Evolutionary conservation across 1,140 invertebrate genomes (phyloP), one percentile per base, ranked within the genome.

Genomic region (Batillaria attramentaria): DNA sequence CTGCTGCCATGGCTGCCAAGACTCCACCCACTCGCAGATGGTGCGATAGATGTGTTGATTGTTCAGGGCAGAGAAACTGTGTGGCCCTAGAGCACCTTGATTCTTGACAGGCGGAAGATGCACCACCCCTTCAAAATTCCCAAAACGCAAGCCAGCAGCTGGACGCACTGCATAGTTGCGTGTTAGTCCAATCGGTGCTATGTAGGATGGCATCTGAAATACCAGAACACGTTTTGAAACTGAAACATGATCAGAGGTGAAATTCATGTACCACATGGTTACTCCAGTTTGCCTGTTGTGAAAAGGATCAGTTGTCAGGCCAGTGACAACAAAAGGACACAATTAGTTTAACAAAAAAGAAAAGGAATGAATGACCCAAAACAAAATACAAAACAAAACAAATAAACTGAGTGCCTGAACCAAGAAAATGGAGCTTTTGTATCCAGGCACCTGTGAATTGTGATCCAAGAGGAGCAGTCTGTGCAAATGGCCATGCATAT

Each of bases 1-100:
- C 68, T 88, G 87, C 77, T 90, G 89, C 89, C 89, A 90, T 74
- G 88, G 85, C 69, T 82, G 77, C 89, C 89, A 90, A 33, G 78
- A 46, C 46, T 86, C 82, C 77, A 86, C 87, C 89, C 88, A 89
- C 28, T 88, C 86, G 82, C 83, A 84, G 16, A 89, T 81, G 35
- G 81, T 87, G 46, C 85, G 84, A 68, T 85, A 88, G 33, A 89
- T 88, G 60, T 89, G 88, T 54, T 88, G 83, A 69, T 89, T 89
- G 82, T 86, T 88, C 3, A 88, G 78, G 24, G 74, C 69, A 18
- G 84, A 85, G 66, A 83, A 84, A 62, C 80, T 84, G n/a, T 81
- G 77, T 28, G 80, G 72, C 3, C 76, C 73, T 1, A 72, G 33
- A 68, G 72, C 82, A 6, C 77, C 65, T 13, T 76, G 70, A 24